phyloP scores from a whole-genome alignment of 2,113 vertebrate genomes.

The Oceanites oceanicus region DNA sequence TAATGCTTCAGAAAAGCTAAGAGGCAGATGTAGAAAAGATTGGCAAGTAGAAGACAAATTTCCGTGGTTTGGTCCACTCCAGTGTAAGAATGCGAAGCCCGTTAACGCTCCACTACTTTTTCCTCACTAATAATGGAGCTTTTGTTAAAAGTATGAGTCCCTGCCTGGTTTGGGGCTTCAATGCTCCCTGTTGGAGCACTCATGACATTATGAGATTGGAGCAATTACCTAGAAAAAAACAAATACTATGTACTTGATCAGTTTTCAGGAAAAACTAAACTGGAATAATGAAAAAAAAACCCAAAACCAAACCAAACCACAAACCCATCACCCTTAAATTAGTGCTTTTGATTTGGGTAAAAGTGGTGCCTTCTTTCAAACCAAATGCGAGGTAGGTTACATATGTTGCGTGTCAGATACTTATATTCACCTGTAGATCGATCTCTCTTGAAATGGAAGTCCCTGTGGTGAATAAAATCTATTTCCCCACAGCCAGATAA shows the following conservation, averaged over 20 bases:
- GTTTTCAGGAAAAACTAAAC: background rate
- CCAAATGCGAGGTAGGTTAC: background rate
- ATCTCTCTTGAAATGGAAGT: background rate
- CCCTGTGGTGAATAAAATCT: background rate
- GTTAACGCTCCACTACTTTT: background rate
- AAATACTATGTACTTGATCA: background rate
- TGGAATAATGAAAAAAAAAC: background rate
- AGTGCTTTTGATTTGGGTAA: background rate
- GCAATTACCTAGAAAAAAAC: background rate
- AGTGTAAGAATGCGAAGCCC: background rate
- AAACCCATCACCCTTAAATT: background rate
- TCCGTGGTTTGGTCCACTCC: background rate
- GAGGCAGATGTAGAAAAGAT: background rate
- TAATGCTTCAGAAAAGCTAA: background rate
- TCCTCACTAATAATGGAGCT: background rate
- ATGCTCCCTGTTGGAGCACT: background rate
- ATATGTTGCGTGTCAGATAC: background rate
- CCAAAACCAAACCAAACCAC: background rate
- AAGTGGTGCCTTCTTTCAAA: background rate
- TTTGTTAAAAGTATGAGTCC: background rate
- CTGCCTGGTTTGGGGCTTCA: background rate
- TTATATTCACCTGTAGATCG: background rate
- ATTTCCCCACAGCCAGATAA: background rate
- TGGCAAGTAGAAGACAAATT: background rate
- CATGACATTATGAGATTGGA: background rate